Conservation (phyloP, 2,113 vertebrate genomes). For the Uria aalge region DNA sequence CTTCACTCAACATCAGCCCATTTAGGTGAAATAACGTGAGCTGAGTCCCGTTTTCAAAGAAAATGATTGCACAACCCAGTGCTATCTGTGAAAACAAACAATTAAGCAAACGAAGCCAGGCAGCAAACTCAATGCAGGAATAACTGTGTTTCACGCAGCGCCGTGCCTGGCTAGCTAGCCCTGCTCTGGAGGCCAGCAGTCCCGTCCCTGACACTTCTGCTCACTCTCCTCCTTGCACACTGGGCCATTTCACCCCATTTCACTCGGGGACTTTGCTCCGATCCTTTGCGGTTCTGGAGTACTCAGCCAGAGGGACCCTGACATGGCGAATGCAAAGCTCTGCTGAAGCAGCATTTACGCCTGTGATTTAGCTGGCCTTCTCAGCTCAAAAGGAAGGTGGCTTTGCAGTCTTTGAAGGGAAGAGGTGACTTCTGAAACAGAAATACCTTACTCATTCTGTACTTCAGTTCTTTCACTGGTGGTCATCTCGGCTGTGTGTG, state of each 20-base stretch:
- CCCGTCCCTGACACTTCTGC: not conserved
- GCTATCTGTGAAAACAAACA: slow-evolving; percentile 55
- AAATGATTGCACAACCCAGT: slow-evolving; percentile 38
- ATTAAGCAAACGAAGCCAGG: slow-evolving; percentile 4
- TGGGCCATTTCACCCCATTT: not conserved
- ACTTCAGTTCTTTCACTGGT: not conserved
- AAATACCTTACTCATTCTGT: not conserved
- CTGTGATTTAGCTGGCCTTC: not conserved
- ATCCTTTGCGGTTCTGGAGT: not conserved
- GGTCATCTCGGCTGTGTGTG: not conserved
- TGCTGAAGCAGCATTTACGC: not conserved
- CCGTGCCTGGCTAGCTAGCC: not conserved
- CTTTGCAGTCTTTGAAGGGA: not conserved
- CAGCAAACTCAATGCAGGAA: not conserved
- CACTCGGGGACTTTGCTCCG: not conserved
- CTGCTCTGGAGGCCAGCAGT: not conserved
- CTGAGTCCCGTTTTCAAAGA: slow-evolving; percentile 9
- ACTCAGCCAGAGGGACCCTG: not conserved
- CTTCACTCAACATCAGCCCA: slow-evolving; percentile 3
- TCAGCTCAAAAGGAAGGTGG: not conserved
- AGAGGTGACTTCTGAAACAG: not conserved
- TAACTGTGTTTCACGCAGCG: not conserved
- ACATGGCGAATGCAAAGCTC: not conserved
- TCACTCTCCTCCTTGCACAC: not conserved
- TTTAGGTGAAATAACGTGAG: slow-evolving; percentile 30